Evolutionary conservation across 2,888 invertebrate genomes (phyloP), one percentile per base, ranked within the genome.

Genomic region (Melieria omissa): DNA sequence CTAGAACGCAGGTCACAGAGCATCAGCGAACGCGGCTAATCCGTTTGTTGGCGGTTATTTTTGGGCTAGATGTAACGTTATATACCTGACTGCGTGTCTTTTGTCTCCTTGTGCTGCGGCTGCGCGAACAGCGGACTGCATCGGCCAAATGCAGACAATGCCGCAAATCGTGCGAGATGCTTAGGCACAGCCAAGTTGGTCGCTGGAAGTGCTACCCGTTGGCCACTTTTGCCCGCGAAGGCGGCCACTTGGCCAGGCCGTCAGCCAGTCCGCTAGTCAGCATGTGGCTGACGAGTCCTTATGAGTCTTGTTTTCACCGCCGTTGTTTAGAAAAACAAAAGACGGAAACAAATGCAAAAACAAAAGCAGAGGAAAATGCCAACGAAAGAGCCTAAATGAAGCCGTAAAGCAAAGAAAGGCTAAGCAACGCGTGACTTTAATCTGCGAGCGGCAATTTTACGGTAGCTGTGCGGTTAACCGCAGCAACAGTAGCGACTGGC

Each of bases 21-120:
- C 54, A 72, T 73, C 75, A 69, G 74, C 72, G 77, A 78, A 79
- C 80, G 80, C 78, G 81, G 79, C 78, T 83, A 81, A 81, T 81
- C 81, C 81, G 79, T 82, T 82, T 75, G 83, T 80, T 60, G 64
- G 41, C 47, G 60, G 54, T 54, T 47, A 16, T 47, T 49, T 14
- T 10, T 14, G 49, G 54, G 61, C 29, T 55, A 64, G 54, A 67
- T 58, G 63, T 64, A 64, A 72, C 61, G 63, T 71, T 71, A 71
- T 65, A 60, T 46, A n/a, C n/a, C 52, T 45, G 60, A 44, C 29
- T 29, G 7, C 58, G 60, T 42, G 61, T 61, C 57, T 62, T 44
- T 49, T 14, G 55, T 42, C 64, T 49, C 62, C 29, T 29, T 29
- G 29, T 29, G 29, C 29, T 29, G 29, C 29, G 42, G 60, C 60